These are phyloP conservation scores for Porites rus DNA, from an alignment of 92 coral and sea anemone genomes.

Conservation along the genomic window DNA sequence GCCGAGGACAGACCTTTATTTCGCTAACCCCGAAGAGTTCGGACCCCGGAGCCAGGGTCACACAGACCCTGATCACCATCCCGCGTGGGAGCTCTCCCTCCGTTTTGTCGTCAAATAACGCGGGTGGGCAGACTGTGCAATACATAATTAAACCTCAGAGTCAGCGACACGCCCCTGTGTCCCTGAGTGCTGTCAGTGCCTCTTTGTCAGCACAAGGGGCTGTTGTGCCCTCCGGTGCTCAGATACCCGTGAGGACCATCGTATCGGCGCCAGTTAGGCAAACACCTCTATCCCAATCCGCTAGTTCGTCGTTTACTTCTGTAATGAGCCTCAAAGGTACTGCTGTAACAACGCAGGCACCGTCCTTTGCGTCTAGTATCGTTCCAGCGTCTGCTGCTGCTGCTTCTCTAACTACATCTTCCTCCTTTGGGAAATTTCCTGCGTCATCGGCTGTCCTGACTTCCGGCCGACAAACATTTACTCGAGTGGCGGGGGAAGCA, in stretches of 20 bases:
- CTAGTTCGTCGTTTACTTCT: constrained; percentile 84
- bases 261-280: constrained; percentile 67
- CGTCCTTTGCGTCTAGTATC: constrained; percentile 40
- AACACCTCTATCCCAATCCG: constrained; percentile 79
- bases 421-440: constrained; percentile 34
- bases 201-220: constrained; percentile 53
- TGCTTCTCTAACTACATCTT: constrained; percentile 4
- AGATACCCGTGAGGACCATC: constrained; percentile 31
- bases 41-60: constrained; percentile 64
- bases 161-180: constrained; percentile 75
- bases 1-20: constrained; percentile 77
- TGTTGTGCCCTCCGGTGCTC: constrained; percentile 39
- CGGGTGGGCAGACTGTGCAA: constrained; percentile 74
- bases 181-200: constrained; percentile 50
- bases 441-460: constrained; percentile 30
- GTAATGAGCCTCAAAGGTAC: constrained; percentile 76
- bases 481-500: constrained; percentile 30
- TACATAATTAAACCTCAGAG: constrained; percentile 91
- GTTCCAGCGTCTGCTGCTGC: constrained; percentile 38
- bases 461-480: constrained; percentile 29
- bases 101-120: constrained; percentile 56
- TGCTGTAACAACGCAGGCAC: constrained; percentile 43
- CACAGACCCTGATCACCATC: constrained; percentile 78
- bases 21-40: constrained; percentile 81
- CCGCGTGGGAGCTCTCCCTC: constrained; percentile 83